Conservation (phyloP, 2,888 invertebrate species). For the Coenonympha arcania region DNA sequence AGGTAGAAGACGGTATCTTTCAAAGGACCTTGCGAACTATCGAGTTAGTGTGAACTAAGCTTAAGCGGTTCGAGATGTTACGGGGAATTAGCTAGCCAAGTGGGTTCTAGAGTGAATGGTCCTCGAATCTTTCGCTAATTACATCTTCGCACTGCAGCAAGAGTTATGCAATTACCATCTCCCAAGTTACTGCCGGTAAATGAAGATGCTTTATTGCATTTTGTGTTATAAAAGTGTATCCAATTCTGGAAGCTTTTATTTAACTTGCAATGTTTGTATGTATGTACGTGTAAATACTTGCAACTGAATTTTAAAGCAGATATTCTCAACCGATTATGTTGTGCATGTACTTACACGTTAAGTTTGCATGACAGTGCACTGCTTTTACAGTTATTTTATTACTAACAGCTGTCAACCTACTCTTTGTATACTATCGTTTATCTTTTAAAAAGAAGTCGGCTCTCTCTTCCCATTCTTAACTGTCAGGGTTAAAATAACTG, state of each 20-base stretch:
- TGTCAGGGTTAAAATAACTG: too few species aligned
- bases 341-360: too few species aligned
- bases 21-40: neutral
- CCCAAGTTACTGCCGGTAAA: conserved; percentile 1
- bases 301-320: too few species aligned
- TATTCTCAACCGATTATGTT: too few species aligned
- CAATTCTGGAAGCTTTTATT: neutral
- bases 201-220: neutral
- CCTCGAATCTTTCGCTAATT: conserved; percentile 28
- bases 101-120: conserved; percentile 25
- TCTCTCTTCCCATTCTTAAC: too few species aligned
- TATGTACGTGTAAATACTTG: too few species aligned
- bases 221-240: neutral
- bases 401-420: too few species aligned
- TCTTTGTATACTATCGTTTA: too few species aligned
- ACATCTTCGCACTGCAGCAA: conserved; percentile 23
- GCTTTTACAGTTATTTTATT: too few species aligned
- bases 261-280: too few species aligned
- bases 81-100: conserved; percentile 27
- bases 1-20: neutral
- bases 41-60: neutral
- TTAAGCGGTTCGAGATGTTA: conserved; percentile 13
- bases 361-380: too few species aligned
- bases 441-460: too few species aligned
- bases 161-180: conserved; percentile 21